Conservation (phyloP, 1,140 invertebrate genomes). For the Drosophila nigromelanica region DNA sequence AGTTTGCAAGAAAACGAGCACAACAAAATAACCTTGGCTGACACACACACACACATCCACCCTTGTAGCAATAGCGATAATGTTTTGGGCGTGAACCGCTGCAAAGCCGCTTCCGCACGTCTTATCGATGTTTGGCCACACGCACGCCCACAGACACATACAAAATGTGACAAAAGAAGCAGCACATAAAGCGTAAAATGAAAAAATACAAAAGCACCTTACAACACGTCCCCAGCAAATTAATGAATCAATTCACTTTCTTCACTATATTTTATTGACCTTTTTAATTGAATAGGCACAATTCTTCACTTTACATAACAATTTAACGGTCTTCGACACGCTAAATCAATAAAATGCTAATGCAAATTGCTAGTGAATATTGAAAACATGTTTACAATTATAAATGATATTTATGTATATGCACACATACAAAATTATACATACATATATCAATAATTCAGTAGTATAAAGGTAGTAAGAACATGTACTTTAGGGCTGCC, state of each 20-base stretch:
- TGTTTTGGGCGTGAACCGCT: conserved; percentile 44
- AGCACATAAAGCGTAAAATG: conserved; percentile 21
- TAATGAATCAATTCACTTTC: conserved; percentile 64
- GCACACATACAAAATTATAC: background rate
- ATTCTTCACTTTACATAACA: conserved; percentile 51
- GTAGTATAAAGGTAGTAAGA: background rate
- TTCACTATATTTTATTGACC: conserved; percentile 45
- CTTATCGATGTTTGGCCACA: conserved; percentile 29
- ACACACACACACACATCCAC: conserved; percentile 15
- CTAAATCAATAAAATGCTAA: conserved; percentile 27
- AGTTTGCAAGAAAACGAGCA: background rate
- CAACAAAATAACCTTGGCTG: conserved; percentile 25
- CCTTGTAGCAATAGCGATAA: conserved; percentile 38
- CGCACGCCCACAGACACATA: background rate
- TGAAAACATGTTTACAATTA: background rate
- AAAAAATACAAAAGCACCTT: conserved; percentile 34
- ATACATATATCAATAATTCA: background rate
- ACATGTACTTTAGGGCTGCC: background rate
- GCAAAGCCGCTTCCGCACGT: conserved; percentile 26
- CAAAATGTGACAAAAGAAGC: conserved; percentile 10
- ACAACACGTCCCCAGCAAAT: conserved; percentile 24
- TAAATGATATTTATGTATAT: background rate
- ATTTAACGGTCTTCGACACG: conserved; percentile 1
- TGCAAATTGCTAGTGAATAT: background rate
- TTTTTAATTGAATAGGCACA: conserved; percentile 50